These are phyloP conservation scores for Ophion obscuratus DNA, from an alignment of 2,888 invertebrate genomes.

Conservation along the genomic window DNA sequence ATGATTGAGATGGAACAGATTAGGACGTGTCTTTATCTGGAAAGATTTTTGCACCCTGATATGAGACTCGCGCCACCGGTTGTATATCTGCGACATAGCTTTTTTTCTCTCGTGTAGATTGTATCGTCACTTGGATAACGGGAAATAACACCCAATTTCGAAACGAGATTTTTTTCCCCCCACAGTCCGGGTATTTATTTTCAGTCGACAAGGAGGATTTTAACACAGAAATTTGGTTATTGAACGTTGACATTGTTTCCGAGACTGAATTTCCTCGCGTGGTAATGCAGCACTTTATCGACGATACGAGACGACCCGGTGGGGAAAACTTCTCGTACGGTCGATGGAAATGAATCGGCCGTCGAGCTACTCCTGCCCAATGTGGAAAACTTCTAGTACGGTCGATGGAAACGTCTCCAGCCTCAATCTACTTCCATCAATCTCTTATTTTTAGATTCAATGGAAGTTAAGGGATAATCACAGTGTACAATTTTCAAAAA, in stretches of 20 bases:
- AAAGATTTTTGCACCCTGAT: not conserved
- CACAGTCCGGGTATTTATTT: not conserved
- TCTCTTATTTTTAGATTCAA: not conserved
- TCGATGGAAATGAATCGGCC: not conserved
- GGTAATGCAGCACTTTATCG: constrained; percentile 33
- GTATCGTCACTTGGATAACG: not conserved
- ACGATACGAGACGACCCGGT: not conserved
- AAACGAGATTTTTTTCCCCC: not conserved
- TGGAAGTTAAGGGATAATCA: not conserved
- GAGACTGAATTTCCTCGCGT: not conserved
- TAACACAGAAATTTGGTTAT: not conserved
- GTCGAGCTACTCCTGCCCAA: not conserved
- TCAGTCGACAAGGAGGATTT: constrained; percentile 21
- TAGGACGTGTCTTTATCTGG: not conserved
- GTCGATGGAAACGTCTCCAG: constrained; percentile 9
- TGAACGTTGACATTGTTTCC: not conserved
- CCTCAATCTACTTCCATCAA: not conserved
- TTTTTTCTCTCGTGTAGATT: not conserved
- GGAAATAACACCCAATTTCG: not conserved
- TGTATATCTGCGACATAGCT: not conserved
- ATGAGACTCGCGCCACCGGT: not conserved
- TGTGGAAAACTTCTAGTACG: constrained; percentile 14
- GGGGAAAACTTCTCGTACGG: constrained; percentile 15
- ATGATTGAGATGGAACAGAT: not conserved
- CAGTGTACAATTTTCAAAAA: no score